Evolutionary conservation across 2,888 invertebrate genomes (phyloP), one percentile per base, ranked within the genome.

Genomic region (Ommatoiulus sabulosus): DNA sequence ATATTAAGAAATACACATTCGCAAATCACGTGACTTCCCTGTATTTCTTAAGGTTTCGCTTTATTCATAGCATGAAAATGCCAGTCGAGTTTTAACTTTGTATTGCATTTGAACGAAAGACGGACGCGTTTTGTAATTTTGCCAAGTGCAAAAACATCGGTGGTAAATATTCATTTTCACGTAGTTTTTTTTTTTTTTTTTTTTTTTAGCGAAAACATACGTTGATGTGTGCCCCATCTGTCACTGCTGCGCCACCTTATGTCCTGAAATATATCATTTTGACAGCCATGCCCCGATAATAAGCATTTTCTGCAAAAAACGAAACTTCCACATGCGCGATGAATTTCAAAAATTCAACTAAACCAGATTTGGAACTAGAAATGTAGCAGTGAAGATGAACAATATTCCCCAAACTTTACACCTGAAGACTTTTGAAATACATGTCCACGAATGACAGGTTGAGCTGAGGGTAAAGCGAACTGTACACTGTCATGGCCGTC

Each of bases 201-300:
- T 57, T 72, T 72, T 72, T 72, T 24, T 72, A 24, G 12, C 24
- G 72, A 72, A 72, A 24, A 10, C 72, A 72, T 8, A 24, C 72
- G 72, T 72, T 72, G 72, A 72, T 72, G 72, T 72, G 72, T 72
- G 24, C 72, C 72, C 72, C 72, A 72, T 72, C 72, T 72, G 72
- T 72, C 72, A 72, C 24, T 72, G 63, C 20, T 63, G 72, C 72
- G 72, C 72, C 72, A 72, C 72, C 72, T 24, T 72, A 72, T 72
- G 72, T 72, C 72, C 72, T 72, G 72, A 72, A 72, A 72, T 72
- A 72, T 72, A 72, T 72, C 72, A 72, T 72, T 24, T 24, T 72
- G 72, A 72, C 72, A 72, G 72, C 72, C 72, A 72, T 12, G 72
- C 24, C 72, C 72, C 72, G 24, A 24, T 72, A 72, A 72, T 72